A percentile compares a stretch with the other conserved stretches of the same genome.
phyloP scores from a whole-genome alignment of 2,888 invertebrate species.

The Drosophila subsilvestris region DNA sequence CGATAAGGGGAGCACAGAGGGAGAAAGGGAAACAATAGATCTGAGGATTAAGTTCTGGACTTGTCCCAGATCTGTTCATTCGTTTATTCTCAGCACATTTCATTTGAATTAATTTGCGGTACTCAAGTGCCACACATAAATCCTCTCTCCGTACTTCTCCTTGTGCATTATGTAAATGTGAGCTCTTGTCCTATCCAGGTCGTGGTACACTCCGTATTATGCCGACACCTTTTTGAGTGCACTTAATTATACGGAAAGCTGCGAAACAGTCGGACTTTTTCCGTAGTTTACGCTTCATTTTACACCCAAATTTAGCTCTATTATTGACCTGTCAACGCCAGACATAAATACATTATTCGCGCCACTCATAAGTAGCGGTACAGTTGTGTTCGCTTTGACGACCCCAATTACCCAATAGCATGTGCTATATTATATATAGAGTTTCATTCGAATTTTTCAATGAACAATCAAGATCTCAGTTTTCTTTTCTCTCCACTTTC shows the following conservation, averaged over 20 bases:
- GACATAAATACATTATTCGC: slow-evolving; percentile 35
- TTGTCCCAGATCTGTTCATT: slow-evolving; percentile 32
- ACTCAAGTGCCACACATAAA: slow-evolving; percentile 80
- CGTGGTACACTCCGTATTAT: slow-evolving; percentile 6
- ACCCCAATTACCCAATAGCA: slow-evolving; percentile 28
- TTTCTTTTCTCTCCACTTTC: slow-evolving; percentile 30
- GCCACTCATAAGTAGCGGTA: slow-evolving; percentile 25
- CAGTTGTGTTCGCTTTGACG: slow-evolving; percentile 44
- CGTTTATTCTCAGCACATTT: slow-evolving; percentile 53
- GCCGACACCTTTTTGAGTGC: slow-evolving; percentile 56
- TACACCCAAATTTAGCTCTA: slow-evolving; percentile 64
- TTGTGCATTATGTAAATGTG: slow-evolving; percentile 59
- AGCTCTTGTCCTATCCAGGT: slow-evolving; percentile 15
- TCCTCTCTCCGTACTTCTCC: slow-evolving; percentile 35
- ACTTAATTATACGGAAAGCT: slow-evolving; percentile 74
- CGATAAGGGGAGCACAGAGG: neutral
- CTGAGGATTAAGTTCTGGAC: slow-evolving; percentile 54
- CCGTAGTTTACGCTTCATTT: slow-evolving; percentile 60
- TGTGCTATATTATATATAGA: slow-evolving; percentile 23
- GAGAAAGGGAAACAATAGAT: slow-evolving; percentile 28
- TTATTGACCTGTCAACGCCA: slow-evolving; percentile 74
- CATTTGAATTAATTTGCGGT: slow-evolving; percentile 81
- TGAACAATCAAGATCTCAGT: slow-evolving; percentile 49
- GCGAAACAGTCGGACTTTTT: slow-evolving; percentile 33
- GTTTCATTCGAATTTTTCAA: slow-evolving; percentile 69